phyloP scores from a whole-genome alignment of 2,113 vertebrate species.

The Seriola rivoliana region DNA sequence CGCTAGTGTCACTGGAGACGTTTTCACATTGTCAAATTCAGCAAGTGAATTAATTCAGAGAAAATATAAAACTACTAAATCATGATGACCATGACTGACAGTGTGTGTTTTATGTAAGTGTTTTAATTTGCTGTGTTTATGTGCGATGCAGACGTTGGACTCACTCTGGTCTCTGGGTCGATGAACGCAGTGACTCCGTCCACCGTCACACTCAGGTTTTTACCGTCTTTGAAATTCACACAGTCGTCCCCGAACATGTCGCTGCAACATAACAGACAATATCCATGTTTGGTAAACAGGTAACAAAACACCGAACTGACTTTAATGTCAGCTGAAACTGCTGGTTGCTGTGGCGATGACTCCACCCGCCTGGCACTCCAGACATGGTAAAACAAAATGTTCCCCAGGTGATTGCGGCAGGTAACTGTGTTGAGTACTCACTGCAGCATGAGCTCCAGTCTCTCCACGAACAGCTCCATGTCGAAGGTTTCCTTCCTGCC shows the following conservation, averaged over 20 bases:
- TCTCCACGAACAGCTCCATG: conserved; percentile 87
- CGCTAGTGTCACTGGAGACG: no score
- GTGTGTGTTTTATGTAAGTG: no score
- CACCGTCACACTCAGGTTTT: conserved; percentile 87
- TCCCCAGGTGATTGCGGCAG: background rate
- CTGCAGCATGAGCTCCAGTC: conserved; percentile 94
- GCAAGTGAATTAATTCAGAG: no score
- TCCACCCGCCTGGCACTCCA: background rate
- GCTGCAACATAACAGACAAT: conserved; percentile 72
- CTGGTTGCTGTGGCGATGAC: background rate
- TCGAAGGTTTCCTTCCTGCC: conserved; percentile 85
- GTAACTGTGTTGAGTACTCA: conserved; percentile 76
- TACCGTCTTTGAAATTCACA: conserved; percentile 87
- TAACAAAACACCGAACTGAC: background rate
- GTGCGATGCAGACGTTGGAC: conserved; percentile 44
- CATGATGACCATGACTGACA: no score
- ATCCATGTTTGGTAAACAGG: background rate
- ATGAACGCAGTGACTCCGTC: conserved; percentile 90
- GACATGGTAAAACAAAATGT: background rate
- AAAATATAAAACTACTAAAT: no score
- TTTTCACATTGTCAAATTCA: no score
- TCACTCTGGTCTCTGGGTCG: conserved; percentile 90
- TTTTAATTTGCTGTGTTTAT: no score
- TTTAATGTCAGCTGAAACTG: background rate
- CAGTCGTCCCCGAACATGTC: conserved; percentile 97